Evolutionary conservation across 2,888 invertebrate genomes (phyloP).

Genomic region (Biston betularia): DNA sequence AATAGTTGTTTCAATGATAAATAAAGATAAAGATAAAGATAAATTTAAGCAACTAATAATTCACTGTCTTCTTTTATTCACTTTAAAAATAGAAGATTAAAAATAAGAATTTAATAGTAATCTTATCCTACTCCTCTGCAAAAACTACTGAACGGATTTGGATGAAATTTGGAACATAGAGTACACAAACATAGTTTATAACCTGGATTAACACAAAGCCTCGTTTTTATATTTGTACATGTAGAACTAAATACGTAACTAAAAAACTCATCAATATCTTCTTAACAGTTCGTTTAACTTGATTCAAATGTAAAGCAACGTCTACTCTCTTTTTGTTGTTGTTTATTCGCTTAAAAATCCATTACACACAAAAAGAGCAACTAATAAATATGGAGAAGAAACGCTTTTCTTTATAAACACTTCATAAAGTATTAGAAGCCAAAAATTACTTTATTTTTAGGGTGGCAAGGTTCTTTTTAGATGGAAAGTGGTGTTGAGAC

Average conservation of each 20-base stretch:
- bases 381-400: conserved; percentile 78
- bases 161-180: too few species aligned
- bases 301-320: conserved; percentile 50
- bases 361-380: conserved; percentile 80
- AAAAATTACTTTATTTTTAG: conserved; percentile 41
- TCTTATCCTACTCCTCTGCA: too few species aligned
- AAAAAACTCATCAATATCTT: conserved; percentile 14
- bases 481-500: conserved; percentile 47
- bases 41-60: too few species aligned
- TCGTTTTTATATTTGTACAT: too few species aligned
- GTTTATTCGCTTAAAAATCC: conserved; percentile 84
- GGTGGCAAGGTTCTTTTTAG: conserved; percentile 42
- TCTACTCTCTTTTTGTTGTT: conserved; percentile 59
- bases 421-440: conserved; percentile 27
- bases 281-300: conserved; percentile 44
- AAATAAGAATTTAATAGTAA: too few species aligned
- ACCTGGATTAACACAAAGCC: too few species aligned
- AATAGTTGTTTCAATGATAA: too few species aligned
- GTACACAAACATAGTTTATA: too few species aligned
- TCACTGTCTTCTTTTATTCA: too few species aligned
- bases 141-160: too few species aligned
- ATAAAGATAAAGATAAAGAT: too few species aligned
- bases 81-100: too few species aligned
- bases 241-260: background rate
- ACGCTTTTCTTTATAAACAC: conserved; percentile 64